These are phyloP conservation scores for Peromyscus aztecus DNA, from an alignment of 2,797 vertebrate species.

Conservation along the genomic window DNA sequence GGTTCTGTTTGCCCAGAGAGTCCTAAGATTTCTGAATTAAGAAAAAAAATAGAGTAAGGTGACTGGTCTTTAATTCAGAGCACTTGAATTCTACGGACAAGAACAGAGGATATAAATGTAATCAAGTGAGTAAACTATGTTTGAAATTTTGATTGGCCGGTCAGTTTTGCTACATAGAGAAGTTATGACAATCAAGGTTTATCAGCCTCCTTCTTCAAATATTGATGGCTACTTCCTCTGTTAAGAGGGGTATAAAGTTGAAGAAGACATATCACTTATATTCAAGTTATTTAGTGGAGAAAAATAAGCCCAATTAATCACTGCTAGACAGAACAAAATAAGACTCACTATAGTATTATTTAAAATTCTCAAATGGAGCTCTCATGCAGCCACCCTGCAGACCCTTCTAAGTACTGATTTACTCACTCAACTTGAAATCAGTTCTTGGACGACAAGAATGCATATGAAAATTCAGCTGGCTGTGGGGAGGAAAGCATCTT, in stretches of 20 bases:
- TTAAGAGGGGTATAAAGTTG: background rate
- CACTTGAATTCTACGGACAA: background rate
- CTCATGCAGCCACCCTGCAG: background rate
- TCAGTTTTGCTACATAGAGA: background rate
- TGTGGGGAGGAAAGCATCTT: background rate
- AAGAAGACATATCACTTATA: background rate
- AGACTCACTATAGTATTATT: background rate
- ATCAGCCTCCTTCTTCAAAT: background rate
- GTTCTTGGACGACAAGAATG: background rate
- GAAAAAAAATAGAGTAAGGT: background rate
- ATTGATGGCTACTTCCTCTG: background rate
- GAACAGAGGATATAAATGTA: background rate
- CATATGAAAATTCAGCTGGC: background rate
- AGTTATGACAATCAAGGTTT: background rate
- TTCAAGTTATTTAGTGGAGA: background rate
- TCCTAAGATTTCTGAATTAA: background rate
- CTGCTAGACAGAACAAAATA: background rate
- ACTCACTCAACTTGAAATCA: background rate
- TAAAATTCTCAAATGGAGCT: conserved; percentile 7
- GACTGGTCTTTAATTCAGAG: background rate
- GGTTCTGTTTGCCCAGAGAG: background rate
- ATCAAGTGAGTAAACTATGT: background rate
- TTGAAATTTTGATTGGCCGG: background rate
- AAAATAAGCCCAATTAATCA: conserved; percentile 28
- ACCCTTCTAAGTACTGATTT: background rate